A percentile compares a stretch with the other conserved stretches of the same genome.
These are phyloP conservation scores for Gastrophryne carolinensis DNA, from an alignment of 2,797 vertebrate species.

Conservation along the genomic window DNA sequence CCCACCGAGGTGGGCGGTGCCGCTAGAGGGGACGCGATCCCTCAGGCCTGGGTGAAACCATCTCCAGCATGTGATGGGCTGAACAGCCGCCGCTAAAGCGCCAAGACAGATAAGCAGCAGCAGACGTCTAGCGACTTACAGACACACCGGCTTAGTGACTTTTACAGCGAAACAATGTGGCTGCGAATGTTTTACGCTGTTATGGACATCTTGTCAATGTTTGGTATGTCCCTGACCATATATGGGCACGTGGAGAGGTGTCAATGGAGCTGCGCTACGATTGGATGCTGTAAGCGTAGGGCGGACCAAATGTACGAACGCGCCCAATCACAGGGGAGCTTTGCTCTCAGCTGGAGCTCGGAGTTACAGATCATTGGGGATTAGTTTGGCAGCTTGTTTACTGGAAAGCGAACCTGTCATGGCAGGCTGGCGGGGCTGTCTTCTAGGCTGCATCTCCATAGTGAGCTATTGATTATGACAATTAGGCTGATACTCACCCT, in stretches of 20 bases:
- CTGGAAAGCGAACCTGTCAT: too few species aligned
- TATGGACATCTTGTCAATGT: not conserved
- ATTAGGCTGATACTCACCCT: too few species aligned
- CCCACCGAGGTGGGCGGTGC: not conserved
- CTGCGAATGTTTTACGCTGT: too few species aligned
- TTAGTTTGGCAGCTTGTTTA: not conserved
- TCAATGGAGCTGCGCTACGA: not conserved
- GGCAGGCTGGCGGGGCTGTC: too few species aligned
- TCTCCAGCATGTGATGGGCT: not conserved
- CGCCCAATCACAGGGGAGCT: not conserved
- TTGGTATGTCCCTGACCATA: not conserved
- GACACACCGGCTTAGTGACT: too few species aligned
- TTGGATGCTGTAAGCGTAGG: not conserved
- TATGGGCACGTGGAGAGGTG: not conserved
- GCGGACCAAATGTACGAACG: not conserved
- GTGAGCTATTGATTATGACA: too few species aligned
- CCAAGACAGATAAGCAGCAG: too few species aligned
- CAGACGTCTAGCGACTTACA: too few species aligned
- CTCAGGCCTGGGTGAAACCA: not conserved
- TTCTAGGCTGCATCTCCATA: too few species aligned
- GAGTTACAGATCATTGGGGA: not conserved
- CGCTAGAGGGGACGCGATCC: not conserved
- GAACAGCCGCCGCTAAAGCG: too few species aligned
- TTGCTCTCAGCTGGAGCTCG: constrained; percentile 21
- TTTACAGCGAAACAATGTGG: too few species aligned